phyloP scores from a whole-genome alignment of 2,113 vertebrate genomes.

The Sphaerodactylus townsendi region DNA sequence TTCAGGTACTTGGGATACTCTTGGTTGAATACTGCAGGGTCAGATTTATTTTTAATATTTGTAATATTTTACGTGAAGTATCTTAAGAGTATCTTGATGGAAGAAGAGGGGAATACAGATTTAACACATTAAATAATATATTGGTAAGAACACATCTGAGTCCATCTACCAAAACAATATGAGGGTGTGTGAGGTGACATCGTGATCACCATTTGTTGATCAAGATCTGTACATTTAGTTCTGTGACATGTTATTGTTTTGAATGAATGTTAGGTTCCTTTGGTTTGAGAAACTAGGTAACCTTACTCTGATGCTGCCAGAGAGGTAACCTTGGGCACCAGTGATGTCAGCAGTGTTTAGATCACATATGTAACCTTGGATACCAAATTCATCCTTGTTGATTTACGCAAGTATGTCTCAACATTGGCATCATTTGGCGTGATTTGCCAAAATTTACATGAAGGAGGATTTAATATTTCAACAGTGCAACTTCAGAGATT shows the following conservation, averaged over 20 bases:
- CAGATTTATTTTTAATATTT: not conserved
- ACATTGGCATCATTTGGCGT: not conserved
- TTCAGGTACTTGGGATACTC: not conserved
- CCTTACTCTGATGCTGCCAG: conserved; percentile 36
- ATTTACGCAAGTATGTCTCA: not conserved
- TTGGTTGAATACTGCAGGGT: not conserved
- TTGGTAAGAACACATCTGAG: not conserved
- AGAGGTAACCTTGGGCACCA: conserved; percentile 45
- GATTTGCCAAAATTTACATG: not conserved
- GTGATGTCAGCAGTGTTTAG: conserved; percentile 29
- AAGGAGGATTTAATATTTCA: not conserved
- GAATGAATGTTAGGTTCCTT: conserved; percentile 17
- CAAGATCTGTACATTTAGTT: conserved; percentile 41
- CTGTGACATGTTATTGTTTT: conserved; percentile 42
- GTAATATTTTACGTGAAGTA: not conserved
- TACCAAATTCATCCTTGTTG: conserved; percentile 23
- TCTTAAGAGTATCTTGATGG: not conserved
- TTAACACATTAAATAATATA: not conserved
- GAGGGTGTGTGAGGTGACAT: not conserved
- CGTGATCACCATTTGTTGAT: not conserved
- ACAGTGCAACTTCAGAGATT: not conserved
- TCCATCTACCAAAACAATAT: not conserved
- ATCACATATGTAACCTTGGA: not conserved
- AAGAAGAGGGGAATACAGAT: not conserved
- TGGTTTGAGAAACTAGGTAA: conserved; percentile 40